Percentiles rank a stretch among this genome's conserved stretches.
Conservation (phyloP, 2,113 vertebrate species). For the Mirza zaza region DNA sequence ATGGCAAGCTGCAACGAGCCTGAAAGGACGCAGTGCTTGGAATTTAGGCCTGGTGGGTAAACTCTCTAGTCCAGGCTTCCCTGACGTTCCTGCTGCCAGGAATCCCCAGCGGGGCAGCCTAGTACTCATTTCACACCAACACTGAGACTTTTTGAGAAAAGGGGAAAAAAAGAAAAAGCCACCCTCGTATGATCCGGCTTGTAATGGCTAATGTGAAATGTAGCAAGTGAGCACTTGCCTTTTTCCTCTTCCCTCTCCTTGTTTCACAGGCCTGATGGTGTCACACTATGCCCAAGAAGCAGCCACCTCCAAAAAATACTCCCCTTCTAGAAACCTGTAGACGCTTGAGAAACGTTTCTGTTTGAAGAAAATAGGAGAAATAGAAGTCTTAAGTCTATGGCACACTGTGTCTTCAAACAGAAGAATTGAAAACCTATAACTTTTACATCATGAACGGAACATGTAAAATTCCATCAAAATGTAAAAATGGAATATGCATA, state of each 20-base stretch:
- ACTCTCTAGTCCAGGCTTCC: constrained; percentile 95
- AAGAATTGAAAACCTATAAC: constrained; percentile 91
- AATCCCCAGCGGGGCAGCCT: constrained; percentile 95
- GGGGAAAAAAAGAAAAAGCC: too few species aligned
- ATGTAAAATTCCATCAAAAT: constrained; percentile 92
- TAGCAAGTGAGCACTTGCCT: constrained; percentile 97
- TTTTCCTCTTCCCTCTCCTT: constrained; percentile 88
- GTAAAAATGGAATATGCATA: constrained; percentile 91
- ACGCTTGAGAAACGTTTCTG: constrained; percentile 88
- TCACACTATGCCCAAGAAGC: constrained; percentile 96
- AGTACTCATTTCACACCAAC: constrained; percentile 94
- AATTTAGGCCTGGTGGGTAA: constrained; percentile 99
- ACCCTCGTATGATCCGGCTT: constrained; percentile 92
- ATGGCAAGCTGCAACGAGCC: constrained; percentile 99
- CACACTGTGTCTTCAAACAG: constrained; percentile 87
- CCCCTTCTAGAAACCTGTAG: constrained; percentile 91
- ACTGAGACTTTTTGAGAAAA: constrained; percentile 93
- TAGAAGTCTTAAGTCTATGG: constrained; percentile 90
- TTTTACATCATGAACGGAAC: constrained; percentile 92
- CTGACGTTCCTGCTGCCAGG: constrained; percentile 96
- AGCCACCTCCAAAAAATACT: constrained; percentile 86
- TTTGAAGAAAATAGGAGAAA: constrained; percentile 93
- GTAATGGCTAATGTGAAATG: constrained; percentile 93
- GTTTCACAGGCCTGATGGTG: constrained; percentile 94
- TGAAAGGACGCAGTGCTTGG: constrained; percentile 99